phyloP scores from a whole-genome alignment of 2,797 vertebrate genomes.

The Brotula barbata region DNA sequence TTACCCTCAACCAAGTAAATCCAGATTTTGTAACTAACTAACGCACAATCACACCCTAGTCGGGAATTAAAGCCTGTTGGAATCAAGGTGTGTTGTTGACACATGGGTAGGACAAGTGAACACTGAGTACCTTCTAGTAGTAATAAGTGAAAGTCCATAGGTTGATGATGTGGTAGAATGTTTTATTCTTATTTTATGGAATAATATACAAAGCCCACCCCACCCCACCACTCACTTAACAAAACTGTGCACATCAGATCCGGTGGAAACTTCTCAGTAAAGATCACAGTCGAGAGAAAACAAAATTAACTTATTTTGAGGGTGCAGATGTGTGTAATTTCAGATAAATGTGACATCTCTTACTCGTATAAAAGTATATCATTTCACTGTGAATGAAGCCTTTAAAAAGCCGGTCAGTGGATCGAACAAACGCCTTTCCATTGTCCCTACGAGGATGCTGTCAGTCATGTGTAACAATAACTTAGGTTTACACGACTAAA shows the following conservation, averaged over 20 bases:
- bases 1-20: too few species aligned
- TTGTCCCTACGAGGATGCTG: conserved; percentile 55
- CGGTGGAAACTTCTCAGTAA: conserved; percentile 57
- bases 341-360: conserved; percentile 46
- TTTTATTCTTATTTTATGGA: conserved; percentile 79
- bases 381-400: conserved; percentile 40
- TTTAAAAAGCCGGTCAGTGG: conserved; percentile 37
- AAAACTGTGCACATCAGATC: conserved; percentile 64
- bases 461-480: conserved; percentile 69
- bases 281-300: conserved; percentile 41
- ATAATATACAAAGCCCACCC: conserved; percentile 68
- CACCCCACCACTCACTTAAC: conserved; percentile 5
- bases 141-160: conserved; percentile 26
- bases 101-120: too few species aligned
- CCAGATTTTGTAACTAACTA: too few species aligned
- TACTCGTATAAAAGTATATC: conserved; percentile 57
- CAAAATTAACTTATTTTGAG: conserved; percentile 30
- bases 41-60: too few species aligned
- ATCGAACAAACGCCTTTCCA: conserved; percentile 40
- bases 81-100: too few species aligned
- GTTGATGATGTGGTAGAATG: conserved; percentile 66
- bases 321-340: conserved; percentile 50
- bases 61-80: too few species aligned
- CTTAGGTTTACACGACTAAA: conserved; percentile 64
- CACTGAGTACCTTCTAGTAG: too few species aligned